Base-by-base conservation (phyloP, 2,113 vertebrate genomes). In the Proteles cristata region DNA sequence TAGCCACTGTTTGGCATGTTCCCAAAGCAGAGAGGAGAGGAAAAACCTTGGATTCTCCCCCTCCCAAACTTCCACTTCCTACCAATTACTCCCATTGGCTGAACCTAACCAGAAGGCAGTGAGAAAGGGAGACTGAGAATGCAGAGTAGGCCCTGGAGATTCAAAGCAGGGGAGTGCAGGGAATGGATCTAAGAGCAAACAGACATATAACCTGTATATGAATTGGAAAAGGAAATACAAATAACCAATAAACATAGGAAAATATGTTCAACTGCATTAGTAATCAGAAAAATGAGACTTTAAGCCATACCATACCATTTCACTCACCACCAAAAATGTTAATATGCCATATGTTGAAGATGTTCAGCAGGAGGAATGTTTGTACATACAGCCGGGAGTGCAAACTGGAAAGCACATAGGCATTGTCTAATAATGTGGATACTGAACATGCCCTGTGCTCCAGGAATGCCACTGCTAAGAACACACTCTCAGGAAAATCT, bases 231-330 rank as follows among this genome's bases (percentile, higher is more conserved):
- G 33, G 28, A 84, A 93, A 92, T 45, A 39, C 33, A 63, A 94
- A 73, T 74, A 73, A 76, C 28, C 17, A 92, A 92, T 81, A 84
- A 90, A 85, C 63, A 43, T 16, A 86, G 45, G 45, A 89, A 90
- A 90, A 61, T n/a, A 26, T 45, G 4, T 50, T 80, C 63, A 79
- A 28, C 6, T 19, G 43, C 35, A 77, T 97, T 84, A 77, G 66
- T 68, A 88, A 93, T 82, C 61, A 95, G 43, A 4, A 53, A 96
- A 95, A n/a, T 50, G 25, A 11, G 84, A 92, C 45, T 53, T 88
- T 91, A 86, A 96, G 39, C 15, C 73, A 86, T 25, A 79, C 25
- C 43, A 86, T 81, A 65, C 23, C 6, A 81, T 55, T 33, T 81
- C 43, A 35, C 16, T 65, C 19, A 55, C n/a, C 19, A 86, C 55